Conservation (phyloP, 2,797 vertebrate species). For the Anas bahamensis region DNA sequence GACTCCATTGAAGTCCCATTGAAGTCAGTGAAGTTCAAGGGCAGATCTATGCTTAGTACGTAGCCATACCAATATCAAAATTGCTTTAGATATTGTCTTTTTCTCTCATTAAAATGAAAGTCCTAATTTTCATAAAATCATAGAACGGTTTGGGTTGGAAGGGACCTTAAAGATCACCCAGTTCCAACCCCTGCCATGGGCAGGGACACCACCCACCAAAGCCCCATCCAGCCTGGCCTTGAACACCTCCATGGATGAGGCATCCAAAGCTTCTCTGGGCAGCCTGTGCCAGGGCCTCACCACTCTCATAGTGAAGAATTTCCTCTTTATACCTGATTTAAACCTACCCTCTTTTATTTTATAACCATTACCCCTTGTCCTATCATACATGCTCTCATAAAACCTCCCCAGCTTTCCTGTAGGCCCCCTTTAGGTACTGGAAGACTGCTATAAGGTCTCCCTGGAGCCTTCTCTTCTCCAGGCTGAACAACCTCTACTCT, state of each 20-base stretch:
- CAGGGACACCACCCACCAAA: background rate
- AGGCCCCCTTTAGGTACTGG: background rate
- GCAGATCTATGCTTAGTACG: background rate
- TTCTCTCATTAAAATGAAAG: background rate
- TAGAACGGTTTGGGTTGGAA: background rate
- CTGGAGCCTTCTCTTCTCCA: background rate
- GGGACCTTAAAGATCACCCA: background rate
- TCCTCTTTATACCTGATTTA: background rate
- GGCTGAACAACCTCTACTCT: background rate
- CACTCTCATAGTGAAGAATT: background rate
- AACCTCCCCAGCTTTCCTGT: background rate
- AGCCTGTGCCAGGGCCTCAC: background rate
- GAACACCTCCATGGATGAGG: background rate
- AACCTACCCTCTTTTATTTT: background rate
- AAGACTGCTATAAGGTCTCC: background rate
- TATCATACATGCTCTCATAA: background rate
- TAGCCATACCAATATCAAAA: background rate
- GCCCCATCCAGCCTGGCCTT: background rate
- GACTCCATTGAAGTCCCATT: background rate
- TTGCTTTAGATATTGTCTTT: background rate
- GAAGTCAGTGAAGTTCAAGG: background rate
- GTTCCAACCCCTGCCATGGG: background rate
- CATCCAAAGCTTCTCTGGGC: background rate
- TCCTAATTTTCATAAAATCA: background rate
- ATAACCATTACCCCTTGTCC: background rate